These are phyloP conservation scores for Menidia beryllina DNA, from an alignment of 2,113 vertebrate species.

Conservation along the genomic window DNA sequence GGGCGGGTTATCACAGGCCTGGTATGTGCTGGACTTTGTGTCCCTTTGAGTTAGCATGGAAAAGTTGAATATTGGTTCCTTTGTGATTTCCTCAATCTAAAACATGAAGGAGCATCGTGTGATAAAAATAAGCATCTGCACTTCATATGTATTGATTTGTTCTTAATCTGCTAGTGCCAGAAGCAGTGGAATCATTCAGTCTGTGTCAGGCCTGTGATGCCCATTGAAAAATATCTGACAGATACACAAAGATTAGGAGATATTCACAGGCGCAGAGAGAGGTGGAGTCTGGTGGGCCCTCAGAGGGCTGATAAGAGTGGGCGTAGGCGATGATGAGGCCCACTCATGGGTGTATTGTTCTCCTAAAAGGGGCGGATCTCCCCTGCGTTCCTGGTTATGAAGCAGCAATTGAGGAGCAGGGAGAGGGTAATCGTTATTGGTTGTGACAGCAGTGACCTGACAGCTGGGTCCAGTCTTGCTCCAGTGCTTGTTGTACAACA, in stretches of 20 bases:
- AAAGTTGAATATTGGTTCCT: slow-evolving; percentile 22
- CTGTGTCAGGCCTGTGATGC: slow-evolving; percentile 55
- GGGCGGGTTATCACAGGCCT: slow-evolving; percentile 17
- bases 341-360: slow-evolving; percentile 81
- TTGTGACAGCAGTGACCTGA: slow-evolving; percentile 82
- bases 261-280: slow-evolving; percentile 49
- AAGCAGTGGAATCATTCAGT: slow-evolving; percentile 70
- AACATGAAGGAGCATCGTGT: slow-evolving; percentile 23
- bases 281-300: slow-evolving; percentile 65
- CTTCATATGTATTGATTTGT: slow-evolving; percentile 73
- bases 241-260: slow-evolving; percentile 80
- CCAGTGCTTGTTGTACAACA: slow-evolving; percentile 83
- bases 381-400: slow-evolving; percentile 76
- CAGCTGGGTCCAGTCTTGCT: slow-evolving; percentile 85
- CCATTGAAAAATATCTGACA: slow-evolving; percentile 68
- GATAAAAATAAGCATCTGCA: slow-evolving; percentile 49
- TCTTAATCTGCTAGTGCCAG: slow-evolving; percentile 75
- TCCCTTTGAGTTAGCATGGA: slow-evolving; percentile 25
- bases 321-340: slow-evolving; percentile 81
- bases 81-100: slow-evolving; percentile 41
- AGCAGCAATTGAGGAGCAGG: slow-evolving; percentile 78
- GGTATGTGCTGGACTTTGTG: slow-evolving; percentile 37
- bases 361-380: slow-evolving; percentile 78
- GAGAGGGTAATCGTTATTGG: slow-evolving; percentile 85
- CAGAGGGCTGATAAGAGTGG: slow-evolving; percentile 79